phyloP scores from a whole-genome alignment of 2,113 vertebrate species.

The Nibea coibor region DNA sequence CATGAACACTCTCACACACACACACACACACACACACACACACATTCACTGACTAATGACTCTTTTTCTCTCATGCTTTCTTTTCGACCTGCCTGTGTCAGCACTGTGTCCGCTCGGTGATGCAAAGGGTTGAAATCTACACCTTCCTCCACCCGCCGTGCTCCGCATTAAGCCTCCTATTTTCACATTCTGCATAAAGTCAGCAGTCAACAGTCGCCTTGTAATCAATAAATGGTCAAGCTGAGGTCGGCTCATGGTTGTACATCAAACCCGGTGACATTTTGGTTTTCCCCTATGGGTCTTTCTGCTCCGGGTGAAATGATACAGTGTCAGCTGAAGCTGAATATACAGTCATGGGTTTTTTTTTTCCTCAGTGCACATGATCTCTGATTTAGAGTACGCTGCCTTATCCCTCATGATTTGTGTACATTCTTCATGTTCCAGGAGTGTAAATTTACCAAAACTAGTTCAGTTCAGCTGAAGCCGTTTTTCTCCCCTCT shows the following conservation, averaged over 20 bases:
- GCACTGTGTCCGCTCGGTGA: slow-evolving; percentile 55
- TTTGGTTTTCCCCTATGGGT: slow-evolving; percentile 51
- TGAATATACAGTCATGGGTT: slow-evolving; percentile 22
- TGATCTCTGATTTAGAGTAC: slow-evolving; percentile 39
- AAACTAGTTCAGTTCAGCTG: not conserved
- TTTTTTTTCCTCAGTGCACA: not conserved
- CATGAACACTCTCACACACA: slow-evolving; percentile 20
- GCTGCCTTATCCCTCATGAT: slow-evolving; percentile 20
- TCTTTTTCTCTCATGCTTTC: slow-evolving; percentile 38
- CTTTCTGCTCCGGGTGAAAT: slow-evolving; percentile 41
- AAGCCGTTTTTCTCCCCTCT: not conserved
- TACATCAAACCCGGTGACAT: slow-evolving; percentile 67
- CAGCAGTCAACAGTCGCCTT: slow-evolving; percentile 58
- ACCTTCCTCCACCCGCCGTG: slow-evolving; percentile 36
- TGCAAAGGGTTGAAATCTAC: slow-evolving; percentile 66
- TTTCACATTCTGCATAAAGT: slow-evolving; percentile 69
- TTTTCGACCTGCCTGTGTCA: slow-evolving; percentile 60
- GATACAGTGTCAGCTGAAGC: slow-evolving; percentile 52
- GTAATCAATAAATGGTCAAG: slow-evolving; percentile 67
- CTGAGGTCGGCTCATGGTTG: slow-evolving; percentile 59
- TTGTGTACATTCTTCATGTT: slow-evolving; percentile 20
- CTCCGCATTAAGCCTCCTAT: slow-evolving; percentile 36
- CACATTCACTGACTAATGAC: slow-evolving; percentile 45
- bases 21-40: slow-evolving; percentile 23
- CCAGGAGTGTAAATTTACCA: slow-evolving; percentile 12